These are phyloP conservation scores for Leptobrachium leishanense DNA, from an alignment of 2,113 vertebrate species.

Conservation along the genomic window DNA sequence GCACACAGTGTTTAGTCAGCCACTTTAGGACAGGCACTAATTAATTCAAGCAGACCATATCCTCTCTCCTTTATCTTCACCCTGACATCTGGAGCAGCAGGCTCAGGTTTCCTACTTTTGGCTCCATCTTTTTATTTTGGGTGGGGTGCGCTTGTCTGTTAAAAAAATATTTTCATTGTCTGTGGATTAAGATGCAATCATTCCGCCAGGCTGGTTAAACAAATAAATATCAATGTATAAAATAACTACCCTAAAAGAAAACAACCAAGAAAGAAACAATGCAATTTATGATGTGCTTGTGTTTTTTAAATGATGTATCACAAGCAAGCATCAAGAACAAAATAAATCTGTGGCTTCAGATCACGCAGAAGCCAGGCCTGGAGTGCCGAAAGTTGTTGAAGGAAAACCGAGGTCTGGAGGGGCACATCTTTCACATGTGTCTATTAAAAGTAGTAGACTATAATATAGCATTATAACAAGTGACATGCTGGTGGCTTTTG, in stretches of 20 bases:
- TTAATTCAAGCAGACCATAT: conserved; percentile 49
- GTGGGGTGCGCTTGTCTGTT: neutral
- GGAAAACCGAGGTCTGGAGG: too few species aligned
- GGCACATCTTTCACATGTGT: too few species aligned
- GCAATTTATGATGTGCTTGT: neutral
- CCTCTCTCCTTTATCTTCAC: conserved; percentile 40
- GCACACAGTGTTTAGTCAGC: conserved; percentile 42
- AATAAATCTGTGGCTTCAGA: neutral
- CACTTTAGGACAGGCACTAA: conserved; percentile 40
- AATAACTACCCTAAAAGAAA: neutral
- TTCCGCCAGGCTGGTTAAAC: too few species aligned
- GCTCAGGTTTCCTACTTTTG: conserved; percentile 40
- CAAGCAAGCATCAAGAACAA: neutral
- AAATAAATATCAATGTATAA: neutral
- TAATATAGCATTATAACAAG: too few species aligned
- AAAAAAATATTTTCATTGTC: neutral
- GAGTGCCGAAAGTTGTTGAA: too few species aligned
- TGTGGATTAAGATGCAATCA: too few species aligned
- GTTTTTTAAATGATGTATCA: neutral
- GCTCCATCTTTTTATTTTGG: conserved; percentile 17
- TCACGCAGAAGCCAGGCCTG: too few species aligned
- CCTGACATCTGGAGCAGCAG: conserved; percentile 42
- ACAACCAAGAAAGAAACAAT: neutral
- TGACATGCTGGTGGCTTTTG: too few species aligned
- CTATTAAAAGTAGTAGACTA: too few species aligned